Conservation (phyloP, 2,888 invertebrate species). For the Metallyticus violacea region DNA sequence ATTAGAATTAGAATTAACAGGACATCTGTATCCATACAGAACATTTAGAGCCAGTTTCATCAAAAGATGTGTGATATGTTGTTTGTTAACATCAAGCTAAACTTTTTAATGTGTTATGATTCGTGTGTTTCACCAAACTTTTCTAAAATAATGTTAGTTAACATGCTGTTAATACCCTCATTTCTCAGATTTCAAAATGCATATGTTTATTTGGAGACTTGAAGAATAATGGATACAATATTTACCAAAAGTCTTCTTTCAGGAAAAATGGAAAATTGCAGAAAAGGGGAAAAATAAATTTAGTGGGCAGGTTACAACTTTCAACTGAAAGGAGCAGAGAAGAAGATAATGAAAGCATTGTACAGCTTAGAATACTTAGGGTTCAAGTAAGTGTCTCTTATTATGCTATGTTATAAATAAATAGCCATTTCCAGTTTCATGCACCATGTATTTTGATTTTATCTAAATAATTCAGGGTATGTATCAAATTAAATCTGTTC, state of each 20-base stretch:
- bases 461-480: no score
- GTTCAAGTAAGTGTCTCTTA: constrained; percentile 53
- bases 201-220: no score
- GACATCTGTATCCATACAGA: no score
- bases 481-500: no score
- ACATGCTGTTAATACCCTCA: neutral
- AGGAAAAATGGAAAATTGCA: constrained; percentile 95
- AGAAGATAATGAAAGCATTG: constrained; percentile 98
- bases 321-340: constrained; percentile 94
- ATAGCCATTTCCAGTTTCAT: neutral
- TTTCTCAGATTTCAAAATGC: neutral
- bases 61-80: no score
- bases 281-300: constrained; percentile 91
- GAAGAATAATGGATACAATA: neutral
- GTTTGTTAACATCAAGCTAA: no score
- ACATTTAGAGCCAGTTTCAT: no score
- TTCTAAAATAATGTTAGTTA: neutral
- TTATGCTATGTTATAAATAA: no score
- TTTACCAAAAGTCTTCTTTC: constrained; percentile 26
- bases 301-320: constrained; percentile 92
- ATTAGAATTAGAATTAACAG: no score
- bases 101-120: no score
- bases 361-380: constrained; percentile 90
- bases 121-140: no score
- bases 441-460: neutral